phyloP scores from a whole-genome alignment of 2,888 invertebrate genomes.

The Lasioglossum calceatum region DNA sequence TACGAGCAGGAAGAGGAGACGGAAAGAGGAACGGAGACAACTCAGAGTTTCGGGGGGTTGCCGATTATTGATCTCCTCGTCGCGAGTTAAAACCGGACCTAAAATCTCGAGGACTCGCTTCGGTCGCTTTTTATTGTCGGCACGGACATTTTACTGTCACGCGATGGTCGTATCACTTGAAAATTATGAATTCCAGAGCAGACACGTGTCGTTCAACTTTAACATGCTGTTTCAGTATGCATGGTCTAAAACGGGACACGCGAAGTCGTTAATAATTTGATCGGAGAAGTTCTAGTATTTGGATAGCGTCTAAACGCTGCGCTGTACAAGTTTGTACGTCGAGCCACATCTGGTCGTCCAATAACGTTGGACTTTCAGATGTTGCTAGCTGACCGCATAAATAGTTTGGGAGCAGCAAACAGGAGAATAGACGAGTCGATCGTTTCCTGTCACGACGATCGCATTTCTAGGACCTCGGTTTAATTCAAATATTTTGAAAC shows the following conservation, averaged over 20 bases:
- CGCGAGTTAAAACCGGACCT: conserved; percentile 61
- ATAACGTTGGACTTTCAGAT: neutral
- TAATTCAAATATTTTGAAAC: neutral
- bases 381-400: neutral
- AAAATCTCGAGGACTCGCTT: conserved; percentile 49
- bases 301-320: neutral
- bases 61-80: conserved; percentile 79
- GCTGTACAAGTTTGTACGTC: neutral
- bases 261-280: neutral
- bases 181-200: neutral
- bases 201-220: neutral
- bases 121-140: conserved; percentile 15
- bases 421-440: neutral
- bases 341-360: neutral
- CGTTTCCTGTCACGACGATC: neutral
- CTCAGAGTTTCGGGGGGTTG: conserved; percentile 77
- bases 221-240: neutral
- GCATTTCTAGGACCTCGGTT: neutral
- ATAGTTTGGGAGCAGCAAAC: neutral
- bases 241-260: neutral
- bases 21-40: conserved; percentile 40
- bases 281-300: neutral
- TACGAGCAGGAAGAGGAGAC: conserved; percentile 28
- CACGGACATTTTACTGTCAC: neutral
- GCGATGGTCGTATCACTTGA: neutral